A percentile compares a stretch with the other conserved stretches of the same genome.
Conservation (phyloP, 2,113 vertebrate genomes). For the Pelvicachromis taeniatus region DNA sequence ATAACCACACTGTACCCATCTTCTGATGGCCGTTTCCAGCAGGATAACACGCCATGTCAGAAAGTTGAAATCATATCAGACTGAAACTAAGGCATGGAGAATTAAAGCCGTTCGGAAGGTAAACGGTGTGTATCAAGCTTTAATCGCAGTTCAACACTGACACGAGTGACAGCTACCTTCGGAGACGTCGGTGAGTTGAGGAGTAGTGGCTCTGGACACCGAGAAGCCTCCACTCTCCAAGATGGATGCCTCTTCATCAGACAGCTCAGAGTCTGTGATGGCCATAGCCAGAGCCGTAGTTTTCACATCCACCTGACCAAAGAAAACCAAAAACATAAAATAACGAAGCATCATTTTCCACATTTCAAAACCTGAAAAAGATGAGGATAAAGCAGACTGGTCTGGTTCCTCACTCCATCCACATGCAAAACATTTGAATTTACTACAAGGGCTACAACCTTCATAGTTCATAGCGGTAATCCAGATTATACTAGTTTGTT, state of each 20-base stretch:
- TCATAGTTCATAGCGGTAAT: background rate
- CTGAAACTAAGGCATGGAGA: background rate
- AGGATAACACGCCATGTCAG: background rate
- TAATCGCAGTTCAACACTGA: background rate
- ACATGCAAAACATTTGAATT: background rate
- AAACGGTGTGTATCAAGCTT: background rate
- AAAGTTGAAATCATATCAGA: accelerated
- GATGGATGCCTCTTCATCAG: constrained; percentile 96
- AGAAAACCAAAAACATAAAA: background rate
- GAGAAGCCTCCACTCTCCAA: constrained; percentile 97
- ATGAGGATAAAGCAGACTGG: background rate
- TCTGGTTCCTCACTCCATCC: background rate
- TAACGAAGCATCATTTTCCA: background rate
- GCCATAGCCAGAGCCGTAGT: constrained; percentile 94
- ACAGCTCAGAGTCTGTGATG: constrained; percentile 96
- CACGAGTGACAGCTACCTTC: constrained; percentile 77
- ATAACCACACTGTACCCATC: background rate
- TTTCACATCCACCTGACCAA: constrained; percentile 69
- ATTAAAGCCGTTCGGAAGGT: too few species aligned
- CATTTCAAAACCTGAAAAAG: background rate
- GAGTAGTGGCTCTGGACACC: constrained; percentile 94
- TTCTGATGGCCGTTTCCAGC: background rate
- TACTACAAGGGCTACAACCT: background rate
- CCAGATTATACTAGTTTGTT: background rate
- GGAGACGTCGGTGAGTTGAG: constrained; percentile 89